Evolutionary conservation across 2,888 invertebrate species (phyloP).

Genomic region (Hyppa rectilinea): DNA sequence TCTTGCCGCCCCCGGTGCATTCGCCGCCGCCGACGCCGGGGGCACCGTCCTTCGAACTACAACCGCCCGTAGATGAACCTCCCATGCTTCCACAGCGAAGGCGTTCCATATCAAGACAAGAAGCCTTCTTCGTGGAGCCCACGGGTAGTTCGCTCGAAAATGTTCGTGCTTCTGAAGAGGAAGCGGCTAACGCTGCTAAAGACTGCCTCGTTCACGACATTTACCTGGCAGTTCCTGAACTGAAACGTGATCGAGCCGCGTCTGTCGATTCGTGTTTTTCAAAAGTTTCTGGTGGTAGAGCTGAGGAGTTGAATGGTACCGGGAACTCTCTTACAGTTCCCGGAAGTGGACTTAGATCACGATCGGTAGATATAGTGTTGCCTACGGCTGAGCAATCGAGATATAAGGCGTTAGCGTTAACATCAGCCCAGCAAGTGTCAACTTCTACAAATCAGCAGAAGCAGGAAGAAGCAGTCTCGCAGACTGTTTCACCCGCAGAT

Average conservation of each 20-base stretch:
- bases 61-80: slow-evolving; percentile 88
- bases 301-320: slow-evolving; percentile 93
- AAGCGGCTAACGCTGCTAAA: slow-evolving; percentile 77
- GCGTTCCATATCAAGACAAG: slow-evolving; percentile 95
- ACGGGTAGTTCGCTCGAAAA: slow-evolving; percentile 93
- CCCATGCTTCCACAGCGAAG: slow-evolving; percentile 90
- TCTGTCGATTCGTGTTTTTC: slow-evolving; percentile 97
- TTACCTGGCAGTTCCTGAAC: slow-evolving; percentile 95
- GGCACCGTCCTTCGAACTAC: slow-evolving; percentile 91
- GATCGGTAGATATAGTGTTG: slow-evolving; percentile 96
- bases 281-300: slow-evolving; percentile 93
- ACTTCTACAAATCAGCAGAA: slow-evolving; percentile 72
- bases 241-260: slow-evolving; percentile 96
- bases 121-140: slow-evolving; percentile 95
- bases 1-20: slow-evolving; percentile 79
- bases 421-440: slow-evolving; percentile 86
- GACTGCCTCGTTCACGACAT: slow-evolving; percentile 92
- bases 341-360: slow-evolving; percentile 93
- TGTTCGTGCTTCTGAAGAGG: slow-evolving; percentile 90
- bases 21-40: slow-evolving; percentile 90
- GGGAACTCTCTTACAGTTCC: slow-evolving; percentile 93
- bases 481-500: slow-evolving; percentile 72
- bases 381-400: slow-evolving; percentile 96
- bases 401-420: slow-evolving; percentile 95
- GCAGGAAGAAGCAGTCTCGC: slow-evolving; percentile 70